A percentile compares a stretch with the other conserved stretches of the same genome.
Evolutionary conservation across 2,797 vertebrate genomes (phyloP).

Genomic region (Pseudotriccus pelzelni): DNA sequence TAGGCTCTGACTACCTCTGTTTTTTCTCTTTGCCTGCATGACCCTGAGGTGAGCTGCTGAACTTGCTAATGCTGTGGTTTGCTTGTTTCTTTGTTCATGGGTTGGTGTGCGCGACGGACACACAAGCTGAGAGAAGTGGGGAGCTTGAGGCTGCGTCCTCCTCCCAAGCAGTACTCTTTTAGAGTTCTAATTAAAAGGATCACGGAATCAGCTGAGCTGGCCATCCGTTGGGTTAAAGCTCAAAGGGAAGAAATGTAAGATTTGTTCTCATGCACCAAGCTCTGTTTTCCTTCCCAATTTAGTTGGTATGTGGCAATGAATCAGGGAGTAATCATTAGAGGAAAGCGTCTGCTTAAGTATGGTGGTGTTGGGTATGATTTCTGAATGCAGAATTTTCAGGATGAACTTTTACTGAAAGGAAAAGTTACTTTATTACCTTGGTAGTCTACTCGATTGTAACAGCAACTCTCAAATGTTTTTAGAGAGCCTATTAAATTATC

Average conservation of each 20-base stretch:
- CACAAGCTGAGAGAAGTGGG: rapidly evolving
- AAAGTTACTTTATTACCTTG: background rate
- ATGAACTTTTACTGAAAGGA: background rate
- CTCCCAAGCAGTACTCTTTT: background rate
- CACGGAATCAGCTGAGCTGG: background rate
- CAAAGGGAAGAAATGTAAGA: background rate
- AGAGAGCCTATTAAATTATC: background rate
- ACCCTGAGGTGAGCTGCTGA: background rate
- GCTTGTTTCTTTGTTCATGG: background rate
- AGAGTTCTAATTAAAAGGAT: background rate
- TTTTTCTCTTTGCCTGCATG: background rate
- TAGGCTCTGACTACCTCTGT: background rate
- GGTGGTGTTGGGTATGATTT: background rate
- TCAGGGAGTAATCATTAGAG: background rate
- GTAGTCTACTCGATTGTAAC: background rate
- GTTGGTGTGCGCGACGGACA: rapidly evolving
- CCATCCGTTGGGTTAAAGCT: background rate
- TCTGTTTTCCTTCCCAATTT: background rate
- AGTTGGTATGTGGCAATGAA: background rate
- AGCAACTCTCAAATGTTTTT: background rate
- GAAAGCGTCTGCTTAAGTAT: background rate
- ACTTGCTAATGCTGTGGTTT: background rate
- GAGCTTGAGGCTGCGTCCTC: background rate
- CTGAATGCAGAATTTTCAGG: background rate
- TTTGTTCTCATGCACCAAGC: background rate